Percentiles rank a stretch among this genome's conserved stretches.
These are phyloP conservation scores for Spinibarbus caldwelli DNA, from an alignment of 2,797 vertebrate species.

Conservation along the genomic window DNA sequence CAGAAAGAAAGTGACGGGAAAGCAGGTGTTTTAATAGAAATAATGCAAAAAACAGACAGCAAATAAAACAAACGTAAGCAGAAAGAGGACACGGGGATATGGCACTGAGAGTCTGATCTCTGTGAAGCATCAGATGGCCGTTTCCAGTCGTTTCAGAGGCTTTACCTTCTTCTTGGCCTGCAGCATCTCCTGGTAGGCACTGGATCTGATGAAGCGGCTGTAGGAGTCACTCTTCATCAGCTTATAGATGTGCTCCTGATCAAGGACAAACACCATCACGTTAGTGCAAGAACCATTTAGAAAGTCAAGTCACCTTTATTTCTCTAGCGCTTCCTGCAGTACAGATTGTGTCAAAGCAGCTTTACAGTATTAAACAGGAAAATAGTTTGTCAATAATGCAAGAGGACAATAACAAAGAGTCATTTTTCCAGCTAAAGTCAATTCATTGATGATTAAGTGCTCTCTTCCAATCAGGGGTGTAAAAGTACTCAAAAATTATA, in stretches of 20 bases:
- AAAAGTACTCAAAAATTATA: no score
- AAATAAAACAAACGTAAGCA: not conserved
- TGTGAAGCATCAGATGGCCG: constrained; percentile 32
- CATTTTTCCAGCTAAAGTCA: no score
- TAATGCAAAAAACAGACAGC: not conserved
- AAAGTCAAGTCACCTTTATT: no score
- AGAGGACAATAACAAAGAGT: no score
- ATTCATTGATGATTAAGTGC: no score
- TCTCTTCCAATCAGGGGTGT: no score
- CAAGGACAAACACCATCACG: not conserved
- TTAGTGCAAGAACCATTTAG: no score
- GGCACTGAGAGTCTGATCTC: not conserved
- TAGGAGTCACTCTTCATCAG: constrained; percentile 92
- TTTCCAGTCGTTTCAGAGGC: constrained; percentile 46
- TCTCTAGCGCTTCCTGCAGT: no score
- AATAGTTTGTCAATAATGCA: no score
- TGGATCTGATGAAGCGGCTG: constrained; percentile 89
- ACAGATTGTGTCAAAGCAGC: no score
- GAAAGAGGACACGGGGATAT: not conserved
- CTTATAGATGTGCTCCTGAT: constrained; percentile 90
- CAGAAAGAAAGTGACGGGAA: not conserved
- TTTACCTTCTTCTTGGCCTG: constrained; percentile 91
- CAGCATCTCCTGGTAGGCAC: constrained; percentile 88
- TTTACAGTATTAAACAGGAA: no score
- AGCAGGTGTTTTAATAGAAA: not conserved